phyloP scores from a whole-genome alignment of 2,797 vertebrate species.

The Lacerta viridis region DNA sequence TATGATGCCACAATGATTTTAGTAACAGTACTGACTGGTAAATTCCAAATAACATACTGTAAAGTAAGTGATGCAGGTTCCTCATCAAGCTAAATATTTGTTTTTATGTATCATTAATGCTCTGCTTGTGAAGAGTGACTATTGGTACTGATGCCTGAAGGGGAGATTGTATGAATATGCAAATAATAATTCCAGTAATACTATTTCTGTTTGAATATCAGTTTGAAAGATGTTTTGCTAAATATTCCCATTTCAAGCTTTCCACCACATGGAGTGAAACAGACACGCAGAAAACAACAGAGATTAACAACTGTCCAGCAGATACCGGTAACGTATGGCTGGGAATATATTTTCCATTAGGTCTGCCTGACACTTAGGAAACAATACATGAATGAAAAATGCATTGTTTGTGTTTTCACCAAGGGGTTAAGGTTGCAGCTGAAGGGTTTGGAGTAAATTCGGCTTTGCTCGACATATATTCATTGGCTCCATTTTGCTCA shows the following conservation, averaged over 20 bases:
- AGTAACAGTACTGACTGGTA: constrained; percentile 53
- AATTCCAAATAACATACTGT: constrained; percentile 40
- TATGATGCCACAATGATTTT: constrained; percentile 33
- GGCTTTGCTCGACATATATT: constrained; percentile 65
- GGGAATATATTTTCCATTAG: constrained; percentile 70
- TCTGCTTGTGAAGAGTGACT: constrained; percentile 59
- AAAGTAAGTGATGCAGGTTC: constrained; percentile 17
- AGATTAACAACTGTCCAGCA: constrained; percentile 66
- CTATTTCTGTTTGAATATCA: constrained; percentile 68
- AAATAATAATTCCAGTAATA: constrained; percentile 63
- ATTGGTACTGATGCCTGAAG: constrained; percentile 65
- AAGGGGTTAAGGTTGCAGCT: constrained; percentile 63
- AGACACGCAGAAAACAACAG: constrained; percentile 56
- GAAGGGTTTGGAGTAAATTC: constrained; percentile 66
- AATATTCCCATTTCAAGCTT: constrained; percentile 47
- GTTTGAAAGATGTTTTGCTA: constrained; percentile 72
- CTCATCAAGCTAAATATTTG: constrained; percentile 62
- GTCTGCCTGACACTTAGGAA: constrained; percentile 64
- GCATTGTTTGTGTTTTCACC: constrained; percentile 40
- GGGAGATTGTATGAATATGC: constrained; percentile 59
- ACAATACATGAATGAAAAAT: constrained; percentile 74
- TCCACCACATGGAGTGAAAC: constrained; percentile 37
- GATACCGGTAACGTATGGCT: constrained; percentile 62
- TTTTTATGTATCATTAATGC: constrained; percentile 63
- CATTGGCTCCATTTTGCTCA: constrained; percentile 68